Evolutionary conservation across 2,888 invertebrate genomes (phyloP).

Genomic region (Aphidoletes aphidimyza): DNA sequence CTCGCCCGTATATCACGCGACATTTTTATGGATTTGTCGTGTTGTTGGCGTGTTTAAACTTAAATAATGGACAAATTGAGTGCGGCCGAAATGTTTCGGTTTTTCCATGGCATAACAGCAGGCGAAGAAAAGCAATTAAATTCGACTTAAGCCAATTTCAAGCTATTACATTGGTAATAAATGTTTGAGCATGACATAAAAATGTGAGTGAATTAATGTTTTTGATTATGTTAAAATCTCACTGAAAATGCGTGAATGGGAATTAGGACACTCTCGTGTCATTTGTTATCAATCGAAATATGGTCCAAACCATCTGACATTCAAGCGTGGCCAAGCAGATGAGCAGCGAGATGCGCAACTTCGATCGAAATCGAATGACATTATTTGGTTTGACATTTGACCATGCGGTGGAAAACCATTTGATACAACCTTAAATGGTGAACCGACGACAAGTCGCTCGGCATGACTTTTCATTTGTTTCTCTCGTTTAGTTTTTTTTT

Average conservation of each 20-base stretch:
- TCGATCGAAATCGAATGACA: not conserved
- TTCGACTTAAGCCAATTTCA: conserved; percentile 15
- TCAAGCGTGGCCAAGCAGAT: not conserved
- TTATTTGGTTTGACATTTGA: not conserved
- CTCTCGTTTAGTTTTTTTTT: not conserved
- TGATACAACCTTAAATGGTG: conserved; percentile 33
- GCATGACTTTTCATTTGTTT: conserved; percentile 13
- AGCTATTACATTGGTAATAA: not conserved
- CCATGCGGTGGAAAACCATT: conserved; percentile 21
- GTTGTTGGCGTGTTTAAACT: not conserved
- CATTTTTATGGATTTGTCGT: conserved; percentile 27
- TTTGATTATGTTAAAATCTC: no score
- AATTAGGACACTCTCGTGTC: not conserved
- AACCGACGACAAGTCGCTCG: conserved; percentile 41
- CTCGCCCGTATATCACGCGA: conserved; percentile 10
- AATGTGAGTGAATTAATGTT: no score
- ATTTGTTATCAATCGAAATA: conserved; percentile 7
- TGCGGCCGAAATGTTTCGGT: not conserved
- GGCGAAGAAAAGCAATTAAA: conserved; percentile 19
- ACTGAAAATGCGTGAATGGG: no score
- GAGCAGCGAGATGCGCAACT: not conserved
- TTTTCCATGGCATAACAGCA: not conserved
- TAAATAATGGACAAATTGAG: not conserved
- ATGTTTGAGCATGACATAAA: not conserved
- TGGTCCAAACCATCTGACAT: conserved; percentile 7